Base-by-base conservation (phyloP, 2,113 vertebrate genomes). In the Oreochromis tanganicae region DNA sequence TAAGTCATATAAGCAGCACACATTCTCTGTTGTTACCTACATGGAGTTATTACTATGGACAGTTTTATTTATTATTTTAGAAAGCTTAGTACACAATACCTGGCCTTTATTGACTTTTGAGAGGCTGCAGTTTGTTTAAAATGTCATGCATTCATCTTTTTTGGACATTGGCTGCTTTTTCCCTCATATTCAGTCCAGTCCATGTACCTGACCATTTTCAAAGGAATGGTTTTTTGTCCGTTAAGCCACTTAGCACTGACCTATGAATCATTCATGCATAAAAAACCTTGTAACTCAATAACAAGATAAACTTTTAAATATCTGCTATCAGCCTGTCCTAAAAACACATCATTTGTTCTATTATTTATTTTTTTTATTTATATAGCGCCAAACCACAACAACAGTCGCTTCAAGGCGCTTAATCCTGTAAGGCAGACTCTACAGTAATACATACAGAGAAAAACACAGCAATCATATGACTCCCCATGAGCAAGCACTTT, bases 1-100 rank as follows among this genome's bases (percentile, higher is more conserved):
- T 56, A 81, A 63, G 54, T 80, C 43, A 71, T 79, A 89, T 59
- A 85, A 61, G 46, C 34, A 89, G 85, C 89, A 88, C 85, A 85
- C 75, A 84, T 63, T 57, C 81, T 75, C 84, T 66, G 55, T 68
- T 88, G 57, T 89, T 80, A 19, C 71, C 81, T 75, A 50, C 81
- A 81, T 50, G 24, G 17, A 83, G 36, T 38, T 82, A 81, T 86
- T 85, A 57, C 83, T 89, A 13, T 6, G 19, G 19, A 68, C 24
- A 38, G 46, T 80, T 56, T 9, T 8, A 63, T 82, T 66, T 10
- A 80, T 85, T n/a, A 55, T 79, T 79, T 80, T 5, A 61, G 13
- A 66, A 63, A 78, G 24, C 43, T 78, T 50, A 12, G 71, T 7
- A 57, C 19, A 81, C 54, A 32, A 66, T 56, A 16, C 12, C 8